These are phyloP conservation scores for Cavia aperea DNA, from an alignment of 2,113 vertebrate species.

Conservation along the genomic window DNA sequence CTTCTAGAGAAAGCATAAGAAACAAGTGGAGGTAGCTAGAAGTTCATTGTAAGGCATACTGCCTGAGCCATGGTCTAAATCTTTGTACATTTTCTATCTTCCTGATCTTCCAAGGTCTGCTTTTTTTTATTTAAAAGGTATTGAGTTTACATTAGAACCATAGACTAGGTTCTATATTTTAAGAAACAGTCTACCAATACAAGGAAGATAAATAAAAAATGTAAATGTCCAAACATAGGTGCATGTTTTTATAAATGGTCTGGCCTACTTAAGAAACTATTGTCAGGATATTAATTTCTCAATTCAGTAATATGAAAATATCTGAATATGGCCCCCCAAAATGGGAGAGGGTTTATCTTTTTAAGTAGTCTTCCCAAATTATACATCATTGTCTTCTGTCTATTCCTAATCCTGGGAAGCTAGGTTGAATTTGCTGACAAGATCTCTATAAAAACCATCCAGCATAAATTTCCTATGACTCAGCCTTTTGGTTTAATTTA, in stretches of 20 bases:
- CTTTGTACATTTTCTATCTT: not conserved
- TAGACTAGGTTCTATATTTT: not conserved
- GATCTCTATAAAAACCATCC: not conserved
- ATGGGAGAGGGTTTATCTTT: not conserved
- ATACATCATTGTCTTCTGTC: not conserved
- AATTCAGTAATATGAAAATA: slow-evolving; percentile 10
- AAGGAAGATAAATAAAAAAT: not conserved
- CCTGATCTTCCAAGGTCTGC: not conserved
- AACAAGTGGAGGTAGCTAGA: not conserved
- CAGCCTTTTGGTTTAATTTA: slow-evolving; percentile 57
- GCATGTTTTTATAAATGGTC: not conserved
- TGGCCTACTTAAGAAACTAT: not conserved
- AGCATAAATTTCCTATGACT: not conserved
- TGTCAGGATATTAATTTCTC: not conserved
- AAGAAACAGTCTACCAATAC: not conserved
- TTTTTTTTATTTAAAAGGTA: not conserved
- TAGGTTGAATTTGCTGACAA: not conserved
- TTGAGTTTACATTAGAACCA: not conserved
- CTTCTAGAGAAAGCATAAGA: not conserved
- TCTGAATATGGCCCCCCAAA: not conserved
- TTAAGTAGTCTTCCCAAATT: slow-evolving; percentile 12
- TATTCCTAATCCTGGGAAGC: not conserved
- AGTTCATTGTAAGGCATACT: not conserved
- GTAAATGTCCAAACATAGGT: not conserved
- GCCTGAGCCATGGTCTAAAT: not conserved